Base-by-base conservation (phyloP, 2,113 vertebrate genomes). In the Gasterosteus nipponicus region DNA sequence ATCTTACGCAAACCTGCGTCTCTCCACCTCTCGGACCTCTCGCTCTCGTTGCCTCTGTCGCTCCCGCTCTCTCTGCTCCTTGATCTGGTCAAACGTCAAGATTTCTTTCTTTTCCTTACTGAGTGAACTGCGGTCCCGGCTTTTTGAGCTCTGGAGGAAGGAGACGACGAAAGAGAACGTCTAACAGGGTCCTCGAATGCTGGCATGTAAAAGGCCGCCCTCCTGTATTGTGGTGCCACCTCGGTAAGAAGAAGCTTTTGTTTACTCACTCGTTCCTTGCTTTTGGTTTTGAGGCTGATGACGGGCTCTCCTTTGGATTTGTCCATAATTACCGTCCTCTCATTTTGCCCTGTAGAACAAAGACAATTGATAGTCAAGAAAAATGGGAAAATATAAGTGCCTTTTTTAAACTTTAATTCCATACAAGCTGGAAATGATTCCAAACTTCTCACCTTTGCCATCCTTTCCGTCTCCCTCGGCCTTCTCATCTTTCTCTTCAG, bases 231-330 rank as follows among this genome's bases (percentile, higher is more conserved):
- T 7, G 33, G 44, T 18, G 16, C 5, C 31, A 66, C 4, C 31
- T n/a, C 12, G 26, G 3, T 5, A 49, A 10, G 31, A n/a, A 35
- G 46, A 22, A 2, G 6, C 38, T 62, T 41, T 42, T 6, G 8
- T 41, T 67, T 33, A 84, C 91, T 83, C 82, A 95, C 94, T 62
- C 94, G 76, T 15, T 95, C 94, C 69, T 94, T 94, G 92, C 93
- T 95, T 86, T 94, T 95, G 2, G 97, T 96, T 89, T 98, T 98
- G 63, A 99, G 95, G 0, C 98, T 99, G 80, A 99, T 96, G 56
- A 99, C 98, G 0, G 98, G 98, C 53, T 99, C 98, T 41, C 98
- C 98, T 90, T 99, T 99, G 2, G 96, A 98, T 79, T 96, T 97
- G 82, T 99, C 98, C 98, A 99, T 99, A 0, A 99, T 95, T 0